phyloP scores from a whole-genome alignment of 2,113 vertebrate species.

The Pygoscelis adeliae region DNA sequence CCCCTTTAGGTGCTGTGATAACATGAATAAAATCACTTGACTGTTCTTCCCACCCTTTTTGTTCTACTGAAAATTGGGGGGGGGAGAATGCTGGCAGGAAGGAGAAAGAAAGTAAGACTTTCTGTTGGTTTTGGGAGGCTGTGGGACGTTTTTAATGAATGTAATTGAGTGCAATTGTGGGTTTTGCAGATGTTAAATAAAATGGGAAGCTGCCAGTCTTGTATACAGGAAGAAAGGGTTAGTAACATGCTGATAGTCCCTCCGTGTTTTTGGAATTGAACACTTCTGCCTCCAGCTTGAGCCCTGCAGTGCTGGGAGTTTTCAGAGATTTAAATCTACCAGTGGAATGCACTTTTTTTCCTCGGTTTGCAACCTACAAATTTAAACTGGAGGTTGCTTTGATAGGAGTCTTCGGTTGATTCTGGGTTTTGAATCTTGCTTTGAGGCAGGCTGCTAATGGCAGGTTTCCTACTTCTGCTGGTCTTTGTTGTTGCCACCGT shows the following conservation, averaged over 20 bases:
- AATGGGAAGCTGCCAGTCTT: background rate
- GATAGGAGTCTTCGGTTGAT: background rate
- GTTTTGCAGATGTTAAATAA: background rate
- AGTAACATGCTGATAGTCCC: background rate
- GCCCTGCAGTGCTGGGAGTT: background rate
- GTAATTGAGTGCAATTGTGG: background rate
- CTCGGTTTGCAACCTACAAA: background rate
- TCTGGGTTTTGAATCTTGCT: background rate
- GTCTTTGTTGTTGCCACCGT: background rate
- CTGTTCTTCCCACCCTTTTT: background rate
- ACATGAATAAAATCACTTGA: conserved; percentile 1
- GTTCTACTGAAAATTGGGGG: background rate
- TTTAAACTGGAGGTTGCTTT: background rate
- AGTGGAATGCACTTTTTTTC: background rate
- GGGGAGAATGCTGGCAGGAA: background rate
- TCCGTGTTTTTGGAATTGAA: background rate
- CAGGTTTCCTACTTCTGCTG: background rate
- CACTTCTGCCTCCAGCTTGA: background rate
- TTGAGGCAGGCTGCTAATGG: background rate
- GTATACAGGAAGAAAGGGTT: background rate
- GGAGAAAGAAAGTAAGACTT: background rate
- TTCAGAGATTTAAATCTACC: background rate
- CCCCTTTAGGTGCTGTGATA: background rate
- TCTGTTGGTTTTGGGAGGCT: background rate
- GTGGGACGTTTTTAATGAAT: background rate